Evolutionary conservation across 2,113 vertebrate species (phyloP), one percentile per base, ranked within the genome.

Genomic region (Rhea americana): DNA sequence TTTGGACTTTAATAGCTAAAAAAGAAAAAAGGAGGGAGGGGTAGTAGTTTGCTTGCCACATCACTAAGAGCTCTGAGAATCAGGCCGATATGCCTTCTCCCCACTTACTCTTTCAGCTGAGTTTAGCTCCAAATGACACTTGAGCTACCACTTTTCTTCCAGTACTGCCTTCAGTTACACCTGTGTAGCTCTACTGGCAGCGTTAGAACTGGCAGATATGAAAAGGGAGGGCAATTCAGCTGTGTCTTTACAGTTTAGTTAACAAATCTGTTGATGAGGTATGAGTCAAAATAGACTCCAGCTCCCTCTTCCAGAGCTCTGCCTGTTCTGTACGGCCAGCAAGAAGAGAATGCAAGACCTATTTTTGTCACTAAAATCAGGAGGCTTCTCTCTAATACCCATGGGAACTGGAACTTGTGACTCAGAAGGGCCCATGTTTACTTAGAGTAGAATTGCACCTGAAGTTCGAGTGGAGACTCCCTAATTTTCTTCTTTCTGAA

Each of bases 271-370:
- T 47, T 91, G 65, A 53, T 65, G 65, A 82, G 68, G 68, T 25
- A 47, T 56, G 80, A 88, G 51, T 35, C 55, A n/a, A 37, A 51
- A 51, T 50, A 85, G 55, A 91, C 55, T n/a, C 45, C n/a, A 35
- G 16, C 51, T 91, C 35, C 56, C 35, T 35, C 2, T 0, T 4
- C 0, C 0, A 55, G 35, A 86, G 20, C 41, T 76, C 32, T 0
- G 5, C 56, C 35, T 41, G n/a, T 22, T 85, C 50, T 56, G 85
- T 35, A 67, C 37, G 39, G 43, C 47, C 51, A 71, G n/a, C 17
- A 80, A 78, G 50, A 63, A 22, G 26, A 79, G 39, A 30, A 35
- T 22, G 10, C 4, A 62, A 13, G 48, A 14, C 30, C 18, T 11
- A 51, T 32, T 53, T 50, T 41, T 24, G 47, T 53, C 59, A 41